A percentile compares a stretch with the other conserved stretches of the same genome.
phyloP scores from a whole-genome alignment of 64 coral and sea anemone species.

The Dendronephthya gigantea region DNA sequence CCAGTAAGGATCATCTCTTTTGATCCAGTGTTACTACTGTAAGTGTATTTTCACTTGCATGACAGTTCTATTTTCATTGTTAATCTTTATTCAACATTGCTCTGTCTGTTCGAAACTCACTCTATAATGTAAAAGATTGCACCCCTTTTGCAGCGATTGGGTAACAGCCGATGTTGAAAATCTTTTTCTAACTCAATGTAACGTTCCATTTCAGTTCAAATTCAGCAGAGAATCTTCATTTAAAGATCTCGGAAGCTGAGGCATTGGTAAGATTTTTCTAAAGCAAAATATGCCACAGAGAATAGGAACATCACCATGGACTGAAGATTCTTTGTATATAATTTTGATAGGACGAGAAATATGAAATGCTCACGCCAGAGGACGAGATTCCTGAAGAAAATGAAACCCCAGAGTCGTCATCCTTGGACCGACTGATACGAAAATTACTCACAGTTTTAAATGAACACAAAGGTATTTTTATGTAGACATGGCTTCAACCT shows the following conservation, averaged over 20 bases:
- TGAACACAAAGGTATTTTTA: conserved; percentile 2
- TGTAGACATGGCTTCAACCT: background rate
- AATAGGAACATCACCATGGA: background rate
- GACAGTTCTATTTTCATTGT: no score
- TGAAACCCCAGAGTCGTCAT: background rate
- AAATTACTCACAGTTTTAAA: background rate
- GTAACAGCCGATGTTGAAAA: no score
- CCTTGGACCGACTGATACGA: background rate
- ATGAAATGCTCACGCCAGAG: background rate
- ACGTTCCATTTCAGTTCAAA: background rate
- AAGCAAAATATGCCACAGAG: background rate
- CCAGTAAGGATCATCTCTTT: no score
- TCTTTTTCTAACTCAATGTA: background rate
- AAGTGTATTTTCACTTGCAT: no score
- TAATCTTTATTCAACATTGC: no score
- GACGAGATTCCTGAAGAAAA: background rate
- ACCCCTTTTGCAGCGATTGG: no score
- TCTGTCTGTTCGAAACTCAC: no score
- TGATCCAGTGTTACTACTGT: no score
- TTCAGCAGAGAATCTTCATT: background rate
- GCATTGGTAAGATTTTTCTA: background rate
- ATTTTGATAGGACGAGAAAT: background rate
- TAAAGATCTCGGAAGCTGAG: background rate
- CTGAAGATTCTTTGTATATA: background rate
- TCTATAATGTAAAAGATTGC: no score